Evolutionary conservation across 2,113 vertebrate species (phyloP).

Genomic region (Athene noctua): DNA sequence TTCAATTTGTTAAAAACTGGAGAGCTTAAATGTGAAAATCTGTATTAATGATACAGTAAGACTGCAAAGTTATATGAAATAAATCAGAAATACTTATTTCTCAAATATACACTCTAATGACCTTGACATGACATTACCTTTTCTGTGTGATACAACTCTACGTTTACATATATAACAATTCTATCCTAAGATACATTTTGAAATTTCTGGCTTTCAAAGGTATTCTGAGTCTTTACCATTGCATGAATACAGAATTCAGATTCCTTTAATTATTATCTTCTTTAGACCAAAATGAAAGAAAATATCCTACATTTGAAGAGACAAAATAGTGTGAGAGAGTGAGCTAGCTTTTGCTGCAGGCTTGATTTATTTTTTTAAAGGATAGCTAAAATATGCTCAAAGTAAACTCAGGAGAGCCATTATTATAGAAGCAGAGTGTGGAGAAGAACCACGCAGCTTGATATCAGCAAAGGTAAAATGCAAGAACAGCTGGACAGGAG

Average conservation of each 20-base stretch:
- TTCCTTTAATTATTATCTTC: neutral
- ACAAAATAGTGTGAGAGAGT: neutral
- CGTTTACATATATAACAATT: neutral
- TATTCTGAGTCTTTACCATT: neutral
- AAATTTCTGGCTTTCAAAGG: neutral
- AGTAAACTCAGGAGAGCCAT: neutral
- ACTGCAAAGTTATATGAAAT: neutral
- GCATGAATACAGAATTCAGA: neutral
- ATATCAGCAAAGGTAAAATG: neutral
- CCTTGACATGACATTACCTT: neutral
- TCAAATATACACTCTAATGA: neutral
- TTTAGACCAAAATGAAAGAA: neutral
- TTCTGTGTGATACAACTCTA: neutral
- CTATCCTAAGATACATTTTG: neutral
- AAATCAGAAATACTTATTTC: neutral
- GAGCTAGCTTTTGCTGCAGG: neutral
- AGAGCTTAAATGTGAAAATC: neutral
- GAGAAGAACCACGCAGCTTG: neutral
- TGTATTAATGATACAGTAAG: neutral
- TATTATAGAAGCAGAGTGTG: neutral
- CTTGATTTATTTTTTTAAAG: neutral
- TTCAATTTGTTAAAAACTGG: neutral
- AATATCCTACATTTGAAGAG: neutral
- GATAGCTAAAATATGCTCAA: neutral
- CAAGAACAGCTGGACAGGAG: neutral